Conservation (phyloP, 2,888 invertebrate genomes). For the Tetheella fluctuosa region DNA sequence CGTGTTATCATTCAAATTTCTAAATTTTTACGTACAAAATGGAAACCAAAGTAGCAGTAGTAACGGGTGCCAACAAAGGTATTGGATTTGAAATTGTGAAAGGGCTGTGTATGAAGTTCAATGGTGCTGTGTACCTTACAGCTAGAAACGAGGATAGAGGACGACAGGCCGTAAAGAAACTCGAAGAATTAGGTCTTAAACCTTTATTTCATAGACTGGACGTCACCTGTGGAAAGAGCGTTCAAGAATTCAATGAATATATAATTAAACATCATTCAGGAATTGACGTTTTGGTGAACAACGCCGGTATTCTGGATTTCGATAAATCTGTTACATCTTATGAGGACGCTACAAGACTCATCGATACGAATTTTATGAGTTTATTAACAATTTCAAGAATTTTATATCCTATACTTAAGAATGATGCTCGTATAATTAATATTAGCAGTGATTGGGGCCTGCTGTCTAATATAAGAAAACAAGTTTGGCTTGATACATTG, state of each 20-base stretch:
- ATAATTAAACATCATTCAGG: conserved; percentile 86
- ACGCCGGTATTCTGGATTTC: conserved; percentile 90
- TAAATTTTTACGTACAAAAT: conserved; percentile 72
- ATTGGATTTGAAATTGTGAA: conserved; percentile 80
- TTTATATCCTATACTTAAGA: conserved; percentile 88
- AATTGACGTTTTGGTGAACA: conserved; percentile 90
- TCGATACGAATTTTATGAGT: conserved; percentile 88
- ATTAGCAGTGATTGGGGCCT: conserved; percentile 86
- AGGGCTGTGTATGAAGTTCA: conserved; percentile 86
- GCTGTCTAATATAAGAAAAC: conserved; percentile 75
- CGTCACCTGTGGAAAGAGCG: conserved; percentile 85
- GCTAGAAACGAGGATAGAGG: conserved; percentile 87
- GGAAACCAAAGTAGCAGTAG: conserved; percentile 81
- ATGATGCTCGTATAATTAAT: conserved; percentile 90
- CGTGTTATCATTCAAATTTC: conserved; percentile 49
- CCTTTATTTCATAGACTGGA: conserved; percentile 89
- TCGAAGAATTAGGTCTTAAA: conserved; percentile 83
- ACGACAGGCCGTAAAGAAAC: conserved; percentile 83
- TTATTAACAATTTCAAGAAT: conserved; percentile 86
- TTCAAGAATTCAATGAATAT: conserved; percentile 84
- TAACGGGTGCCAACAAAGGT: conserved; percentile 77
- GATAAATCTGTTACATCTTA: conserved; percentile 85
- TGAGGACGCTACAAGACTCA: conserved; percentile 88
- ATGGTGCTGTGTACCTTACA: conserved; percentile 89
- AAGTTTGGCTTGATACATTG: conserved; percentile 73